A percentile compares a stretch with the other conserved stretches of the same genome.
These are phyloP conservation scores for Ceriagrion tenellum DNA, from an alignment of 2,888 invertebrate genomes.

Conservation along the genomic window DNA sequence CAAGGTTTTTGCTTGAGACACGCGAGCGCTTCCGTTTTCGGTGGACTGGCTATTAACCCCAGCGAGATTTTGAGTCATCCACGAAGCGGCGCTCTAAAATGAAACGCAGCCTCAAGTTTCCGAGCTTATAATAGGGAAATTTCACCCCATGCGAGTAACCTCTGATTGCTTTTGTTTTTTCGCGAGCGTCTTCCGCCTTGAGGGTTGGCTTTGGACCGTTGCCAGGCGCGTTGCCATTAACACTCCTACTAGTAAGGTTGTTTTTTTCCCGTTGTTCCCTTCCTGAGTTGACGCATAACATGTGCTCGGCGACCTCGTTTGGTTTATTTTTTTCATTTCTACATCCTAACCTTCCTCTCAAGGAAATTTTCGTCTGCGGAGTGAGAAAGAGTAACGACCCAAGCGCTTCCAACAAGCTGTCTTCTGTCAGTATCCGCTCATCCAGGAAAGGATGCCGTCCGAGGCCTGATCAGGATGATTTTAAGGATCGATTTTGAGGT, in stretches of 20 bases:
- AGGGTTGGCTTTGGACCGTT: background rate
- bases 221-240: background rate
- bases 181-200: background rate
- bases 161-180: background rate
- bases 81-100: background rate
- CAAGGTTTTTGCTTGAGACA: background rate
- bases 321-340: background rate
- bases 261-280: background rate
- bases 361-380: background rate
- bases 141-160: background rate
- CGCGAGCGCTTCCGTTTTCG: background rate
- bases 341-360: background rate
- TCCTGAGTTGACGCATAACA: background rate
- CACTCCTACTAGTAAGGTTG: background rate
- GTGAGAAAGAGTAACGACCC: background rate
- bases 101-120: background rate
- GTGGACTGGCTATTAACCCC: background rate
- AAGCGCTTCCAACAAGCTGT: background rate
- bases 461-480: too few relatives aligned
- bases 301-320: background rate
- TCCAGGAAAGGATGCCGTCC: background rate
- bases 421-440: background rate
- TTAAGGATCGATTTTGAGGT: too few relatives aligned
- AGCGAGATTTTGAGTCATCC: background rate
- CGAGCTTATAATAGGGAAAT: constrained; percentile 11